Base-by-base conservation (phyloP, 2,113 vertebrate species). In the Paradoxurus hermaphroditus region DNA sequence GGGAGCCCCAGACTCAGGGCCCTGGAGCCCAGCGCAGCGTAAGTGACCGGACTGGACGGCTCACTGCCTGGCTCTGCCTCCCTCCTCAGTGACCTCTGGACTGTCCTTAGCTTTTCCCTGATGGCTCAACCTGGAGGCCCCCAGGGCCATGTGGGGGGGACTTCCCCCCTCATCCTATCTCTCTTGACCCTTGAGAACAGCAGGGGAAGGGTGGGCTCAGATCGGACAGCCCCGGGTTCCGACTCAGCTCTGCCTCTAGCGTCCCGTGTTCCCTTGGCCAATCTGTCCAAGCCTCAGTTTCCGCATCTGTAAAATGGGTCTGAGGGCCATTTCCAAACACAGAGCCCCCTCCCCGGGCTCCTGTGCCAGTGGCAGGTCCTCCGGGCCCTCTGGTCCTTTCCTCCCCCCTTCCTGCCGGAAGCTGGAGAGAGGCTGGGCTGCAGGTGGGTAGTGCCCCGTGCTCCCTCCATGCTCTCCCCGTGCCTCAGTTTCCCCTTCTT, bases 11-110 rank as follows among this genome's bases (percentile, higher is more conserved):
- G 36, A 41, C 14, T 75, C 29, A 25, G 77, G 19, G 34, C 15
- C 62, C 53, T 12, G 0, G 27, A 0, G 3, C 5, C 10, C 5
- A 59, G 51, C 34, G 25, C 4, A 3, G 8, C 2, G 12, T 1
- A 34, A 59, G 29, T 44, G 27, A 91, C 44, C 18, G 15, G 51
- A 16, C 51, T 53, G 51, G 51, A 53, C 51, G 4, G 51, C 51
- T 34, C 44, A 59, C 56, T 0, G 44, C 23, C 62, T 46, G 25
- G 41, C 11, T 59, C 27, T 15, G n/a, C 53, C 36, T 95, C 36
- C 25, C 27, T 81, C 49, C 59, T 51, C 44, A 29, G 53, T 4
- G n/a, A 87, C 79, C 44, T 62, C 51, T 41, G 56, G n/a, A 44
- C 29, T 4, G 0, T 14, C 44, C 34, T 62, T 8, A 13, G 23